Percentiles rank a stretch among this genome's conserved stretches.
phyloP scores from a whole-genome alignment of 2,113 vertebrate species.

The Rhodinocichla rosea region DNA sequence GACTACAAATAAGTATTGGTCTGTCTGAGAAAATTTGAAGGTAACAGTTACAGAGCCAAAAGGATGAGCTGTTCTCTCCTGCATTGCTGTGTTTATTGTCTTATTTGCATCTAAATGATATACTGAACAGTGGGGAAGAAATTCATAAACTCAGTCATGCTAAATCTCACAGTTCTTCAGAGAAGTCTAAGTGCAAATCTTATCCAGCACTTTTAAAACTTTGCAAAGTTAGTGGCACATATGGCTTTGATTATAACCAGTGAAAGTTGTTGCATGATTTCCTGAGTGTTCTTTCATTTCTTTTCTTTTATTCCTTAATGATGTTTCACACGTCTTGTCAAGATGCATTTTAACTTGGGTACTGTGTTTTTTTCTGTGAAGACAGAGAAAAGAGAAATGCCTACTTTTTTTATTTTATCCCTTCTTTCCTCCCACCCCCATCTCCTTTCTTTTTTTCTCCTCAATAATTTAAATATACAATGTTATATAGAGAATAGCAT shows the following conservation, averaged over 20 bases:
- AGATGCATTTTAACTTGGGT: neutral
- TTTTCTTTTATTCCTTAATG: neutral
- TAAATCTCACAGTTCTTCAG: neutral
- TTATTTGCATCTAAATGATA: neutral
- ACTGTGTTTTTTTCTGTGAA: neutral
- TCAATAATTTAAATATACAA: neutral
- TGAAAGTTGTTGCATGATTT: neutral
- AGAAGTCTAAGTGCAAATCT: neutral
- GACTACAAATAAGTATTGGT: neutral
- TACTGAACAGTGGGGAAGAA: neutral
- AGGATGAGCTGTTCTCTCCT: neutral
- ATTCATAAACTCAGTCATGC: neutral
- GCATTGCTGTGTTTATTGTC: neutral
- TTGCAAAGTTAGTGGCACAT: neutral
- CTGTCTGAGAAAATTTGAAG: neutral
- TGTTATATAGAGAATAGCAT: neutral
- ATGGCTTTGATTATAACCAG: neutral
- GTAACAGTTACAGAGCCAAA: neutral
- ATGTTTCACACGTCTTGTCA: neutral
- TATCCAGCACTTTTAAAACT: neutral
- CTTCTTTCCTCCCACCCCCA: rapidly evolving
- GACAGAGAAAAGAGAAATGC: neutral
- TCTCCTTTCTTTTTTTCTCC: rapidly evolving
- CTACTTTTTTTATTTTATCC: rapidly evolving
- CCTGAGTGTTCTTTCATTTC: neutral